Evolutionary conservation across 2,113 vertebrate genomes (phyloP).

Genomic region (Sminthopsis crassicaudata): DNA sequence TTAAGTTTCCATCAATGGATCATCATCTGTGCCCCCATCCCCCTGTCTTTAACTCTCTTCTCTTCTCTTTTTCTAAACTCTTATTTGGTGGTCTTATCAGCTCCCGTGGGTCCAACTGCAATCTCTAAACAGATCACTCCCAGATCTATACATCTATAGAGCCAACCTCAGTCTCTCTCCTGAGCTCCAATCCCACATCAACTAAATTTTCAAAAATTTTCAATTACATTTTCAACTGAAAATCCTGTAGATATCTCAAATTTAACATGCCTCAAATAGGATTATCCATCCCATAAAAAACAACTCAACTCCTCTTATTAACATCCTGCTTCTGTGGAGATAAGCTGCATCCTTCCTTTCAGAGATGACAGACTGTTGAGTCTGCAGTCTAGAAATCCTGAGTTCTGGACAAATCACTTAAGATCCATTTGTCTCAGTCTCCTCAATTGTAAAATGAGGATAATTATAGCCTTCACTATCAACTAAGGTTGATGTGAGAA

Average conservation of each 20-base stretch:
- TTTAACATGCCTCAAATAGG: background rate
- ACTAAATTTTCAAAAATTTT: background rate
- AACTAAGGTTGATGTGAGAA: background rate
- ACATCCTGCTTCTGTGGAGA: background rate
- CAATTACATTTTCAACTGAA: background rate
- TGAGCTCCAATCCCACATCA: background rate
- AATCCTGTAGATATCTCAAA: background rate
- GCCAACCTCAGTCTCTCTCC: background rate
- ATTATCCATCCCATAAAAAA: background rate
- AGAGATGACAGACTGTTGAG: background rate
- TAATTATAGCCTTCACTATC: background rate
- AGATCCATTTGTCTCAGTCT: background rate
- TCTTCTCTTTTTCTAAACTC: background rate
- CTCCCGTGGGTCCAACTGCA: background rate
- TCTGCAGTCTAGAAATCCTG: background rate
- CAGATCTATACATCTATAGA: background rate
- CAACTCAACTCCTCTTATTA: background rate
- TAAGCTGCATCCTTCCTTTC: background rate
- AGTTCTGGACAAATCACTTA: background rate
- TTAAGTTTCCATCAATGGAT: background rate
- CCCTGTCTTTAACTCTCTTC: background rate
- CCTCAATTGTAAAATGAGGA: background rate
- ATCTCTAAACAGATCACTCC: background rate
- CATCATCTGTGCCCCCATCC: background rate
- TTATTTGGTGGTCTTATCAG: background rate